These are phyloP conservation scores for Cataglyphis altisquamis DNA, from an alignment of 2,888 invertebrate genomes.

Conservation along the genomic window DNA sequence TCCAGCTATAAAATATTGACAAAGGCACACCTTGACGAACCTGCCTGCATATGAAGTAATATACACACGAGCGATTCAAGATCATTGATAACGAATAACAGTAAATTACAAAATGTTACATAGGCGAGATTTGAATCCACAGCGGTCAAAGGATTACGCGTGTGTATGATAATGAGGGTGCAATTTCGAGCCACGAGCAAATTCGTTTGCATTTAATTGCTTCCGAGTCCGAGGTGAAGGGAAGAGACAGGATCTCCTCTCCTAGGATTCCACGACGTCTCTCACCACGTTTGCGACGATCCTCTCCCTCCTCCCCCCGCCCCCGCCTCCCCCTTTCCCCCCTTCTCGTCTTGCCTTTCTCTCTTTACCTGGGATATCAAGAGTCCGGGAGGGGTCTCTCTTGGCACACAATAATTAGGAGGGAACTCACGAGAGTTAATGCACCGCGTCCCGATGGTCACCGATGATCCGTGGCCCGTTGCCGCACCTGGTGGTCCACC, in stretches of 20 bases:
- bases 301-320: background rate
- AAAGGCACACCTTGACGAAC: background rate
- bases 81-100: background rate
- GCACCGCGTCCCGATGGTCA: slow-evolving; percentile 69
- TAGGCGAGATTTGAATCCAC: slow-evolving; percentile 19
- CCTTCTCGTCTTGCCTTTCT: slow-evolving; percentile 57
- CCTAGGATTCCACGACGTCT: background rate
- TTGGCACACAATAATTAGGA: slow-evolving; percentile 61
- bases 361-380: slow-evolving; percentile 58
- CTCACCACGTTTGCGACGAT: slow-evolving; percentile 4
- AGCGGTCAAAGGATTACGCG: slow-evolving; percentile 32
- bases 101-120: slow-evolving; percentile 5
- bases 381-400: slow-evolving; percentile 44
- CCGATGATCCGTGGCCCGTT: slow-evolving; percentile 69
- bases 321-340: background rate
- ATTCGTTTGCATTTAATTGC: slow-evolving; percentile 54
- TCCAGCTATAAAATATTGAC: background rate
- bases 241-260: no score
- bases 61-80: background rate
- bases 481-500: slow-evolving; percentile 70
- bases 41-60: background rate
- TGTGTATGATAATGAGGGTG: slow-evolving; percentile 32
- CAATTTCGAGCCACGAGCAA: slow-evolving; percentile 9
- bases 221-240: background rate
- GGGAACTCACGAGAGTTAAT: slow-evolving; percentile 72